Percentiles rank a stretch among this genome's conserved stretches.
Conservation (phyloP, 1,140 invertebrate genomes). For the Popillia japonica region DNA sequence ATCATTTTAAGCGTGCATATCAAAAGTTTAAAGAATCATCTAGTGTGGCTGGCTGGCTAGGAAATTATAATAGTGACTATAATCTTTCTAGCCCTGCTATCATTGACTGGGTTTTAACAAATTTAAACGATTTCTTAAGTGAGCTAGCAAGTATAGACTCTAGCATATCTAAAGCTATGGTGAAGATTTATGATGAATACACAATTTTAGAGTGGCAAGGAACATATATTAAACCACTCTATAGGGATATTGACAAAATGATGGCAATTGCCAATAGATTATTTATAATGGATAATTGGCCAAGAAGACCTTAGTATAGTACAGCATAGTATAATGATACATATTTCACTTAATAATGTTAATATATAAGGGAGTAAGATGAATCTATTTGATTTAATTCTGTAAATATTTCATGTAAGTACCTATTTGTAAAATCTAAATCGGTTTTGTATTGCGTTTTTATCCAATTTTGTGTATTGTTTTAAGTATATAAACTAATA, state of each 20-base stretch:
- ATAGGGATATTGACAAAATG: not conserved
- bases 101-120: constrained; percentile 69
- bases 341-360: too few species aligned
- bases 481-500: too few species aligned
- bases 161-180: constrained; percentile 68
- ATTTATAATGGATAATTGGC: constrained; percentile 16
- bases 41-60: constrained; percentile 70
- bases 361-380: too few species aligned
- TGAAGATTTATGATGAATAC: constrained; percentile 72
- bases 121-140: constrained; percentile 67
- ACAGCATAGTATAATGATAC: not conserved
- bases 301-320: constrained; percentile 34
- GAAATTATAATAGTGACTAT: constrained; percentile 76
- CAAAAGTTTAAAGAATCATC: constrained; percentile 54
- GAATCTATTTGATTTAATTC: too few species aligned
- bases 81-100: constrained; percentile 75
- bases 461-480: too few species aligned
- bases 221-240: constrained; percentile 43
- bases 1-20: constrained; percentile 30
- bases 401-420: too few species aligned
- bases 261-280: constrained; percentile 27
- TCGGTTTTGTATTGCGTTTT: too few species aligned
- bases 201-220: constrained; percentile 78
- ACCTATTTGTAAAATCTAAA: too few species aligned
- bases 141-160: constrained; percentile 67